phyloP scores from a whole-genome alignment of 2,888 invertebrate species.

The Andrena trimmerana region DNA sequence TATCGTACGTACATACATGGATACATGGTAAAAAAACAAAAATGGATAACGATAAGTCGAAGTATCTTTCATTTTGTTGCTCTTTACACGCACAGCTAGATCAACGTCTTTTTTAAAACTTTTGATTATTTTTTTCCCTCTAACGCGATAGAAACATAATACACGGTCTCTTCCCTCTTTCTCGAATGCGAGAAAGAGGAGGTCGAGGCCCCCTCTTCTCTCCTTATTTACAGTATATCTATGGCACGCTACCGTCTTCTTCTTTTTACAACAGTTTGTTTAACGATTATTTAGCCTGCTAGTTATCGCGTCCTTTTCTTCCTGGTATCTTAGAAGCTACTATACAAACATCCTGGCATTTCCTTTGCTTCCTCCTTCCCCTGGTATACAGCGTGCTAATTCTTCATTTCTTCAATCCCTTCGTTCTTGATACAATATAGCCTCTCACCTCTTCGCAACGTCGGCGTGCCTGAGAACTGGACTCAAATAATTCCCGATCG shows the following conservation, averaged over 20 bases:
- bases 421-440: not conserved
- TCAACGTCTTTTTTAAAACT: conserved; percentile 43
- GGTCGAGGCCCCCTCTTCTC: not conserved
- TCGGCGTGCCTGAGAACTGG: not conserved
- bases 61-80: conserved; percentile 25
- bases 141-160: conserved; percentile 34
- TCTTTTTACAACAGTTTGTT: conserved; percentile 56
- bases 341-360: conserved; percentile 51
- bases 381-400: not conserved
- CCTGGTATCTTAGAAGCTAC: conserved; percentile 45
- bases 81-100: conserved; percentile 50
- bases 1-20: conserved; percentile 39
- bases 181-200: conserved; percentile 26
- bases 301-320: conserved; percentile 18
- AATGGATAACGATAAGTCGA: conserved; percentile 32
- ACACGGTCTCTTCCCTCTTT: conserved; percentile 1
- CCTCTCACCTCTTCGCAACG: not conserved
- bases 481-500: not conserved
- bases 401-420: not conserved
- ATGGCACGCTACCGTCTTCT: conserved; percentile 43
- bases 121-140: conserved; percentile 44
- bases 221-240: conserved; percentile 52
- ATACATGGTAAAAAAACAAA: conserved; percentile 42
- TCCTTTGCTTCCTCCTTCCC: not conserved
- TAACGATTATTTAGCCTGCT: conserved; percentile 49